Conservation (phyloP, 1,140 invertebrate species). For the Cataglyphis hispanica region DNA sequence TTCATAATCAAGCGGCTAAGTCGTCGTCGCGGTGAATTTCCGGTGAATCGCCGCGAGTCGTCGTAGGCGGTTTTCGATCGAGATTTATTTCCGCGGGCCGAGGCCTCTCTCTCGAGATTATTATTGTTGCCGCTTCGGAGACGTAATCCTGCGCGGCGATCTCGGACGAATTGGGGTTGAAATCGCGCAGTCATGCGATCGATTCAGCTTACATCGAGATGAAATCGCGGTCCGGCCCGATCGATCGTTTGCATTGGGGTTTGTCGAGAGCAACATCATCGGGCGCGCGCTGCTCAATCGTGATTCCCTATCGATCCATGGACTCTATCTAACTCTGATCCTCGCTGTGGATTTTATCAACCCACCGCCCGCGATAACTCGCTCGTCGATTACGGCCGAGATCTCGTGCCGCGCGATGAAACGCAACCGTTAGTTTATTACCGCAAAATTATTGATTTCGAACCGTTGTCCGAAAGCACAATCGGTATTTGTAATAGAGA, state of each 20-base stretch:
- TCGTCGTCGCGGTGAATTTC: constrained; percentile 38
- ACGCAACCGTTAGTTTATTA: constrained; percentile 38
- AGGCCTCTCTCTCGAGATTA: constrained; percentile 38
- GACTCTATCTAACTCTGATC: constrained; percentile 56
- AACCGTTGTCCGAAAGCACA: constrained; percentile 5
- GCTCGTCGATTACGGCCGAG: constrained; percentile 34
- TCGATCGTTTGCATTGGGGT: constrained; percentile 73
- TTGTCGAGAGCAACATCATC: constrained; percentile 60
- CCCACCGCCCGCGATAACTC: constrained; percentile 38
- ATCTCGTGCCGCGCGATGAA: constrained; percentile 47
- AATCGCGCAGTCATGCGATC: constrained; percentile 70
- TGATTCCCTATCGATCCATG: constrained; percentile 71
- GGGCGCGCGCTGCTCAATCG: constrained; percentile 61
- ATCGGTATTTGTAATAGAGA: background rate
- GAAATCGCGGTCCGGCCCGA: constrained; percentile 70
- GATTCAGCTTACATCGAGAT: constrained; percentile 67
- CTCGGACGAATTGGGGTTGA: constrained; percentile 46
- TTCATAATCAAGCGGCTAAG: constrained; percentile 13
- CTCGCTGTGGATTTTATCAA: constrained; percentile 71
- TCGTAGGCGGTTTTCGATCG: constrained; percentile 40
- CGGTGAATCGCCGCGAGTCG: constrained; percentile 9
- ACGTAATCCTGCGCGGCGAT: constrained; percentile 59
- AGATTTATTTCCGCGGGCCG: constrained; percentile 56
- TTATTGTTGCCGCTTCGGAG: constrained; percentile 61
- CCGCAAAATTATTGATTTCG: constrained; percentile 56